A percentile compares a stretch with the other conserved stretches of the same genome.
phyloP scores from a whole-genome alignment of 2,888 invertebrate species.

The Rhimphoctona megacephalus region DNA sequence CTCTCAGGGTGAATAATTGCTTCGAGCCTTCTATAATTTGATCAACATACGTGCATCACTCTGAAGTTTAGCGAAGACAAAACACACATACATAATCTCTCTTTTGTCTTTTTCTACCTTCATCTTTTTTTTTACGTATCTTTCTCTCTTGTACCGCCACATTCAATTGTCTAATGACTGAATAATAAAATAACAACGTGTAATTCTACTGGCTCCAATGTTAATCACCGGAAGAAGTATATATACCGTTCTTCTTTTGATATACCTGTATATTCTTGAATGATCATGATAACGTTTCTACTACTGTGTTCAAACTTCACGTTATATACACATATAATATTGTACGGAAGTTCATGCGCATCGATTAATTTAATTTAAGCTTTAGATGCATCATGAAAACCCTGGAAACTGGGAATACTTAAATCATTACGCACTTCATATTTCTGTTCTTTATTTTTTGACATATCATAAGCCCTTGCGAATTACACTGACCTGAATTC shows the following conservation, averaged over 20 bases:
- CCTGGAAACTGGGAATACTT: neutral
- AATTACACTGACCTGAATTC: neutral
- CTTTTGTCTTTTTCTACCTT: slow-evolving; percentile 9
- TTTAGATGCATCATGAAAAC: neutral
- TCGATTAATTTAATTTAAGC: neutral
- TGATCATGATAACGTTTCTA: slow-evolving; percentile 29
- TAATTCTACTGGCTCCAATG: slow-evolving; percentile 48
- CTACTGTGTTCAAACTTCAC: neutral
- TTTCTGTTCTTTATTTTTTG: neutral
- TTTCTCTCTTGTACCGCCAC: neutral
- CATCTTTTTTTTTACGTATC: neutral
- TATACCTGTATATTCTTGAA: slow-evolving; percentile 32
- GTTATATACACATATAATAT: neutral
- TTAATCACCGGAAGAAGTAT: slow-evolving; percentile 59
- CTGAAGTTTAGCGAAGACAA: slow-evolving; percentile 7
- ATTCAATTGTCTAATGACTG: slow-evolving; percentile 48
- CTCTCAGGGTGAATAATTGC: neutral
- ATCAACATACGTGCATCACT: slow-evolving; percentile 17
- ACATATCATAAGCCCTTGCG: neutral
- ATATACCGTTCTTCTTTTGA: neutral
- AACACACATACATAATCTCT: neutral
- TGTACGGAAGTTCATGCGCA: neutral
- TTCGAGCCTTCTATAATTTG: neutral
- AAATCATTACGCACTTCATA: neutral
- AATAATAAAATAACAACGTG: slow-evolving; percentile 61